Evolutionary conservation across 2,113 vertebrate species (phyloP).

Genomic region (Podiceps cristatus): DNA sequence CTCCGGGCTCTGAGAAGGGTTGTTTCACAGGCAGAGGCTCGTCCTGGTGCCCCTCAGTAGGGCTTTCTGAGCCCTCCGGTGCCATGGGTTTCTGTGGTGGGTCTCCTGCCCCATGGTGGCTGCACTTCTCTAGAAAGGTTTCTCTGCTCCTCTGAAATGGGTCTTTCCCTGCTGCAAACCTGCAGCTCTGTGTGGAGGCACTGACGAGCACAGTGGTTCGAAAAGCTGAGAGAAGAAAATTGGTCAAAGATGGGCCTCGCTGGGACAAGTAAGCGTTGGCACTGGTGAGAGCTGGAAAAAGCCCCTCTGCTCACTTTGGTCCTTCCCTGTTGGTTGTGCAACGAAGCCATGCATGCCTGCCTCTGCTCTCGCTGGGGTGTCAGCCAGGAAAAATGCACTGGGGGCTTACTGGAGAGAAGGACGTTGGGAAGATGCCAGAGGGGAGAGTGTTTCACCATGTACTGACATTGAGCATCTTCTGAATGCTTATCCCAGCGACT

Average conservation of each 20-base stretch:
- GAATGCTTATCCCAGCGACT: rapidly evolving
- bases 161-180: neutral
- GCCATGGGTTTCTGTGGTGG: neutral
- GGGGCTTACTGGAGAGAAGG: neutral
- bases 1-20: neutral
- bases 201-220: neutral
- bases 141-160: neutral
- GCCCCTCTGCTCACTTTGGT: too few species aligned
- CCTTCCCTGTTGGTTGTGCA: neutral
- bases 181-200: neutral
- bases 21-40: neutral
- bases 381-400: rapidly evolving
- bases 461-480: neutral
- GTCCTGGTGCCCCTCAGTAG: neutral
- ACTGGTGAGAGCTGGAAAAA: neutral
- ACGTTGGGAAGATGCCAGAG: rapidly evolving
- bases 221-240: neutral
- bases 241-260: rapidly evolving
- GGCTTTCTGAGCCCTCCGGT: neutral
- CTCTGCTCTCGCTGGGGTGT: neutral
- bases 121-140: neutral
- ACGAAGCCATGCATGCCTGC: rapidly evolving
- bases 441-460: rapidly evolving
- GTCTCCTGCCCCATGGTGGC: neutral
- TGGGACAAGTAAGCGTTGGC: neutral